Evolutionary conservation across 2,888 invertebrate species (phyloP), one percentile per base, ranked within the genome.

Genomic region (Biston stratarius): DNA sequence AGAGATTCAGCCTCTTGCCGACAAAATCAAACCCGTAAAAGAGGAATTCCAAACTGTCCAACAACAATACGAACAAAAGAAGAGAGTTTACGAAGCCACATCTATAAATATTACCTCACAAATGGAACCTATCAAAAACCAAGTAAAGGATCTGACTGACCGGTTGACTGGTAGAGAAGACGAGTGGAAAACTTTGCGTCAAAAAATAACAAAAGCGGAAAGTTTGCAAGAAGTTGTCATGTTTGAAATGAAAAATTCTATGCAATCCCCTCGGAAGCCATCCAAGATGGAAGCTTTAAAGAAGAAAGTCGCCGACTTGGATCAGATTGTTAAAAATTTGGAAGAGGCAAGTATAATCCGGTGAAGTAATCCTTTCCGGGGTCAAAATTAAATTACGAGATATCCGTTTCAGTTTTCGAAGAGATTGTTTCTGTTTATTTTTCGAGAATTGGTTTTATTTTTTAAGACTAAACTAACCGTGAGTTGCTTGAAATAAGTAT

Each of bases 51-150:
- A 96, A 90, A 94, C 95, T 68, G 81, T 96, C 45, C 95, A 95
- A 73, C 95, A 95, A 76, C 95, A 95, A 74, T 96, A 96, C 83
- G 96, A 97, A 75, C 95, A 96, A 77, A 96, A 95, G 88, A 96
- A 96, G 84, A 84, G 94, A 72, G 85, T 95, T 34, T 96, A 96
- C 82, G 96, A 97, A 83, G 95, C 96, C 5, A 94, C 95, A 61
- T 94, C 95, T 36, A 94, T 94, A 75, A 94, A 94, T 77, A 91
- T 94, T 73, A 90, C 92, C 12, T 93, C 94, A 1, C 94, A 95
- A 85, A 91, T 94, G 89, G 94, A 95, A 69, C 95, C 95, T 70
- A 78, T 95, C 24, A 94, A 94, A 75, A 90, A 91, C 64, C 89
- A 91, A 79, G 94, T 95, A 57, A 93, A 94, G 70, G 93, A 94